phyloP scores from a whole-genome alignment of 2,797 vertebrate species.

The Sebastes ruberrimus region DNA sequence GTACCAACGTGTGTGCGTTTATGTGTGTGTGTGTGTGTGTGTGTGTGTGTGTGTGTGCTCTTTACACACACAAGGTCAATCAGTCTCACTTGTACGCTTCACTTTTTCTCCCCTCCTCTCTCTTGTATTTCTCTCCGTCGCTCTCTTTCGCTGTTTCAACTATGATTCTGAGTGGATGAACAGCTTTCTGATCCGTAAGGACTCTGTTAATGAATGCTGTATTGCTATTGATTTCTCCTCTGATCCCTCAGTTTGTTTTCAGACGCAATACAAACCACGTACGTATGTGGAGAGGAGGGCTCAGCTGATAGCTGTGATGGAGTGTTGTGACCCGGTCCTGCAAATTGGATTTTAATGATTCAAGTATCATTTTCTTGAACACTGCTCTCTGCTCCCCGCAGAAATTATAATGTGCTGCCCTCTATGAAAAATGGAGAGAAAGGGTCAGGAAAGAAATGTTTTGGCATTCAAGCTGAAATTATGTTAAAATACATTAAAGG shows the following conservation, averaged over 20 bases:
- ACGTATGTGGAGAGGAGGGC: constrained; percentile 27
- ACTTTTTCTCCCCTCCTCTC: constrained; percentile 7
- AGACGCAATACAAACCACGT: constrained; percentile 43
- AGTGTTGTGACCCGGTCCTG: constrained; percentile 38
- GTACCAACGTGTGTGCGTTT: constrained; percentile 1
- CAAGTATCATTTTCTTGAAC: constrained; percentile 57
- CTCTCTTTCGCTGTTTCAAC: constrained; percentile 17
- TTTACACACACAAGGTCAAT: constrained; percentile 47
- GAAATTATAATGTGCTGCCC: constrained; percentile 37
- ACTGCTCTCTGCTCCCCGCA: constrained; percentile 25
- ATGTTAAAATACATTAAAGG: neutral
- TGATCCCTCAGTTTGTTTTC: constrained; percentile 71
- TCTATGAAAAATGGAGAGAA: constrained; percentile 20
- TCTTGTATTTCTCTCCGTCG: neutral
- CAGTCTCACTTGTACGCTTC: constrained; percentile 25
- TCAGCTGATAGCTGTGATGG: constrained; percentile 54
- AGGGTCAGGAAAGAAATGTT: neutral
- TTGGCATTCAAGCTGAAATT: neutral
- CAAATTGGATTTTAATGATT: constrained; percentile 74
- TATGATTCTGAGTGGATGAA: constrained; percentile 49
- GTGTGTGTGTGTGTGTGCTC: constrained; percentile 1
- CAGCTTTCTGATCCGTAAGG: constrained; percentile 52
- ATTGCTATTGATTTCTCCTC: constrained; percentile 74
- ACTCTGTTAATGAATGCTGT: constrained; percentile 69
- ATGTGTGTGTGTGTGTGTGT: neutral